Conservation (phyloP, 2,888 invertebrate species). For the Pandemis heparana region DNA sequence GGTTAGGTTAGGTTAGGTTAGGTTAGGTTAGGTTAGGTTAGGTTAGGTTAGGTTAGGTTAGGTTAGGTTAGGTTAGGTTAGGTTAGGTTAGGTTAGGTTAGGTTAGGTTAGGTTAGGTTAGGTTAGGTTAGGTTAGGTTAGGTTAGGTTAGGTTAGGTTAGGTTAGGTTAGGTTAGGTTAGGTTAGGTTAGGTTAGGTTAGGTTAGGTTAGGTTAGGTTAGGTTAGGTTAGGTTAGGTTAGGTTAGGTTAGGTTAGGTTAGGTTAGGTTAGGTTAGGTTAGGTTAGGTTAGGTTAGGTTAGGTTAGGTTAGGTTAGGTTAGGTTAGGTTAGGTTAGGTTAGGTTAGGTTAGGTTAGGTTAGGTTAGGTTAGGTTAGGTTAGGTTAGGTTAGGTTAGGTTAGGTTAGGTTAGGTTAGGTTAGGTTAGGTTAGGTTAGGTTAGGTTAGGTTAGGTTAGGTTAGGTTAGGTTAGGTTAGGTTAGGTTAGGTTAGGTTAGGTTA, state of each 20-base stretch:
- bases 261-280: conserved; percentile 32
- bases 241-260: no score
- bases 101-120: conserved; percentile 29
- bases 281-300: conserved; percentile 40
- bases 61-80: conserved; percentile 42
- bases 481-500: conserved; percentile 44
- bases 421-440: conserved; percentile 43
- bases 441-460: conserved; percentile 41
- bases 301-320: conserved; percentile 38
- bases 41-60: conserved; percentile 46
- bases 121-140: conserved; percentile 43
- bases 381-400: conserved; percentile 42
- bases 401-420: conserved; percentile 43
- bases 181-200: conserved; percentile 34
- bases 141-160: conserved; percentile 24
- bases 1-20: no score
- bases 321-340: conserved; percentile 9
- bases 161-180: conserved; percentile 37
- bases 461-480: conserved; percentile 42
- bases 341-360: conserved; percentile 43
- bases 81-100: conserved; percentile 48
- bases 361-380: conserved; percentile 40
- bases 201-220: conserved; percentile 33
- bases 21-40: not conserved
- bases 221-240: conserved; percentile 41